These are phyloP conservation scores for Aspidapion aeneum DNA, from an alignment of 2,888 invertebrate species.

Conservation along the genomic window DNA sequence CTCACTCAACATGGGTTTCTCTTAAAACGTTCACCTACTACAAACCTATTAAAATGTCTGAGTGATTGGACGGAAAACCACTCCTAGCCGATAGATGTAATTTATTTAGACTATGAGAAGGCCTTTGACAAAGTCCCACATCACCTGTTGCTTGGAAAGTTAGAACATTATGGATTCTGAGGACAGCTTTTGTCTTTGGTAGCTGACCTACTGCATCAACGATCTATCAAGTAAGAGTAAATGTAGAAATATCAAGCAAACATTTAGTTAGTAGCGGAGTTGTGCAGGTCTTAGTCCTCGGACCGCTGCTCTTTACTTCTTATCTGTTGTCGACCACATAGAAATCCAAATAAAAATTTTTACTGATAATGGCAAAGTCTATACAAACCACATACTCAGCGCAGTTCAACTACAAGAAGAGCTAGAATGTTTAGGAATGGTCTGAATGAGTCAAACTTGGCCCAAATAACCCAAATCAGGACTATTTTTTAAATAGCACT, in stretches of 20 bases:
- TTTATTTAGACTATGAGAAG: constrained; percentile 2
- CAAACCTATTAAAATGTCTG: neutral
- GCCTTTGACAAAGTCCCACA: constrained; percentile 1
- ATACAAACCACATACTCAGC: constrained; percentile 1
- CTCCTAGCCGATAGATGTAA: neutral
- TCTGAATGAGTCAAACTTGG: constrained; percentile 6
- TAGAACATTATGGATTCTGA: constrained; percentile 3
- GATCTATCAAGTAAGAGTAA: constrained; percentile 9
- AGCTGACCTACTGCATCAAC: neutral
- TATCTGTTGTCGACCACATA: neutral
- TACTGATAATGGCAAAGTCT: neutral
- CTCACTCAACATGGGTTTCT: no score
- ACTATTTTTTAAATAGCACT: neutral
- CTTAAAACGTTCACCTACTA: neutral
- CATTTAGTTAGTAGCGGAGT: constrained; percentile 1
- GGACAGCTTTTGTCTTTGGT: neutral
- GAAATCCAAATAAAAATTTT: neutral
- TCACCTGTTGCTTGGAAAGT: neutral
- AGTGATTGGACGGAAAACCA: constrained; percentile 1
- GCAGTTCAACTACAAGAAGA: neutral
- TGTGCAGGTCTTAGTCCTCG: neutral
- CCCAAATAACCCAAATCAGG: constrained; percentile 3
- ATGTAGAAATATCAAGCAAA: neutral
- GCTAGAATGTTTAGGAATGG: neutral
- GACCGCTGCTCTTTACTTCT: neutral